phyloP scores from a whole-genome alignment of 2,113 vertebrate genomes.

The Sapayoa aenigma region DNA sequence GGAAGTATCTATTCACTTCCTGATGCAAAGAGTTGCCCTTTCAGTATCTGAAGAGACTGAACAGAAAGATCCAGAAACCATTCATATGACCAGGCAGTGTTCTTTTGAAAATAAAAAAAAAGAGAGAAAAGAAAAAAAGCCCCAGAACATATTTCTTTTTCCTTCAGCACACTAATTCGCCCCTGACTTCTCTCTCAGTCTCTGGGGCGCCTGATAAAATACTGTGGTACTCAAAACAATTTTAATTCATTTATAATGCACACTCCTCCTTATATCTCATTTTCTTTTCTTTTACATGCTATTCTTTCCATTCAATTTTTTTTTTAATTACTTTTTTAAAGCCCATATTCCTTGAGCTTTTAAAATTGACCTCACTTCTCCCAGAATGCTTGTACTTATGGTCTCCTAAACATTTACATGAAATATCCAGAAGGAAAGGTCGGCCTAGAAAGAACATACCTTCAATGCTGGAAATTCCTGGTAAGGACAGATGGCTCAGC shows the following conservation, averaged over 20 bases:
- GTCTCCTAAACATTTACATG: background rate
- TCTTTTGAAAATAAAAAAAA: background rate
- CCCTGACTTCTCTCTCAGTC: background rate
- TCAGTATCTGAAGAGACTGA: background rate
- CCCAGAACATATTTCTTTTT: background rate
- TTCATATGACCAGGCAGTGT: background rate
- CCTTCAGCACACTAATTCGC: background rate
- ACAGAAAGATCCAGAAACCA: slow-evolving; percentile 32
- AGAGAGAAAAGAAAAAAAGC: background rate
- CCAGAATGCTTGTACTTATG: background rate
- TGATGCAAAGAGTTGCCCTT: background rate
- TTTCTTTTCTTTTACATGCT: background rate
- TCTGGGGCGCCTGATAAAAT: background rate
- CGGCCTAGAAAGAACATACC: slow-evolving; percentile 57
- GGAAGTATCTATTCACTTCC: slow-evolving; percentile 28
- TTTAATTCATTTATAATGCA: background rate
- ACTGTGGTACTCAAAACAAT: background rate
- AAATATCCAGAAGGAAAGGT: background rate
- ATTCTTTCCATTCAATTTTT: background rate
- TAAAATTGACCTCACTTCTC: background rate
- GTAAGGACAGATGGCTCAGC: slow-evolving; percentile 63
- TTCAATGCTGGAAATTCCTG: slow-evolving; percentile 70
- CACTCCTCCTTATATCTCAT: background rate
- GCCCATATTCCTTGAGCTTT: background rate
- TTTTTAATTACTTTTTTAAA: background rate